Percentiles rank a stretch among this genome's conserved stretches.
phyloP scores from a whole-genome alignment of 2,113 vertebrate genomes.

The Istiophorus platypterus region DNA sequence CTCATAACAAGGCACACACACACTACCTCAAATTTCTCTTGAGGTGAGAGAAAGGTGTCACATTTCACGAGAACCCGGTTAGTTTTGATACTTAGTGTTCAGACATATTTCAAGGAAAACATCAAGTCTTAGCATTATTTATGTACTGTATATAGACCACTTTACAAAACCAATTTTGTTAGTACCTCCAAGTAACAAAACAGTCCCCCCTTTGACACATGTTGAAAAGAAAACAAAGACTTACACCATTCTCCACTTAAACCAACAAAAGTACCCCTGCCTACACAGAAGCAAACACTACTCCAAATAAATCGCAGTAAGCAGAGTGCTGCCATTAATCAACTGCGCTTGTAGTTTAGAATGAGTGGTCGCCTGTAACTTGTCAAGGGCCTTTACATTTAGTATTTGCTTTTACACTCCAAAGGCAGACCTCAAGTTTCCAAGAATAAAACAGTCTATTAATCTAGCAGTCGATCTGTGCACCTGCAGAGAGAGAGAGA shows the following conservation, averaged over 20 bases:
- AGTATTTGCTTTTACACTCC: constrained; percentile 59
- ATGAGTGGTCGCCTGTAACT: constrained; percentile 43
- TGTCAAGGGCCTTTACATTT: constrained; percentile 64
- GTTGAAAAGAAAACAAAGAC: constrained; percentile 48
- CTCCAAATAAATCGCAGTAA: constrained; percentile 64
- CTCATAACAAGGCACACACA: constrained; percentile 2
- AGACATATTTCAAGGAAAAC: neutral
- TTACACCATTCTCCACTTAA: constrained; percentile 50
- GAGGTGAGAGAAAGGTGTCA: neutral
- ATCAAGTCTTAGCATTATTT: neutral
- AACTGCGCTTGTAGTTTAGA: constrained; percentile 42
- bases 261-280: constrained; percentile 46
- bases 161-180: constrained; percentile 46
- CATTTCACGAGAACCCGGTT: neutral
- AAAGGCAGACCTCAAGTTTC: constrained; percentile 53
- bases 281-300: constrained; percentile 56
- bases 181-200: constrained; percentile 25
- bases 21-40: neutral
- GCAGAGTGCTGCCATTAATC: constrained; percentile 73
- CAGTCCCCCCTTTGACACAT: constrained; percentile 26
- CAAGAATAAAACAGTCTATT: constrained; percentile 64
- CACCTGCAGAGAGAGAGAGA: constrained; percentile 47
- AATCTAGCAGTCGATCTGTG: constrained; percentile 63
- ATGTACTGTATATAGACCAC: constrained; percentile 19
- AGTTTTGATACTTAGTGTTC: too few species aligned